Evolutionary conservation across 2,113 vertebrate species (phyloP), one percentile per base, ranked within the genome.

Genomic region (Nematolebias whitei): DNA sequence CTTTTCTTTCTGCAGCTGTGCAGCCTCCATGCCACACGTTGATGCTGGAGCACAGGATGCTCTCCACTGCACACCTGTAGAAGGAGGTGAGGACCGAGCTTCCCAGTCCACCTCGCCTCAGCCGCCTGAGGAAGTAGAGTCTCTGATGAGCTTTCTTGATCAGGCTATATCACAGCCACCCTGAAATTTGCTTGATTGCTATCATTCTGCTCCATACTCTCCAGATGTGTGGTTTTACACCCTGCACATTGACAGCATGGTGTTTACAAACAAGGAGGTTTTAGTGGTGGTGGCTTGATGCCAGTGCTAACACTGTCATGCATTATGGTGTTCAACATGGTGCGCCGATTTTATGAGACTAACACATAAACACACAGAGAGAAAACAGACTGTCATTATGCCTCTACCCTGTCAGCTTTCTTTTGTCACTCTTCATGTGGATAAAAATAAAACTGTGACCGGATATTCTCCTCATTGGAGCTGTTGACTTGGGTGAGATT

Each of bases 401-500:
- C 43, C 10, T 70, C 76, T 61, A 61, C 64, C 56, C 67, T 52
- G 55, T 83, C 85, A 86, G 76, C 57, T 85, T 83, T 68, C 70
- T 85, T 79, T 84, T 80, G 76, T 91, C 91, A 91, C 80, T 88
- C 84, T 85, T 88, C 85, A 86, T 83, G 49, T 29, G 67, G 85
- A 83, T 92, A 88, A 88, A 93, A 92, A 89, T 87, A 88, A 84
- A 71, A 80, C 68, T 72, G 76, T 83, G 84, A 75, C 87, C 78
- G 83, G 87, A 90, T 90, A 86, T 90, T 69, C 81, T 85, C 69
- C 82, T 90, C 84, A 84, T 85, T 68, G 74, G 74, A 80, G 64
- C 85, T 76, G 81, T 85, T 88, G 87, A 89, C 85, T 88, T 83
- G 85, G 85, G 86, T 91, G 80, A 69, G 85, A 89, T 92, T 90